Evolutionary conservation across 2,113 vertebrate species (phyloP).

Genomic region (Apus apus): DNA sequence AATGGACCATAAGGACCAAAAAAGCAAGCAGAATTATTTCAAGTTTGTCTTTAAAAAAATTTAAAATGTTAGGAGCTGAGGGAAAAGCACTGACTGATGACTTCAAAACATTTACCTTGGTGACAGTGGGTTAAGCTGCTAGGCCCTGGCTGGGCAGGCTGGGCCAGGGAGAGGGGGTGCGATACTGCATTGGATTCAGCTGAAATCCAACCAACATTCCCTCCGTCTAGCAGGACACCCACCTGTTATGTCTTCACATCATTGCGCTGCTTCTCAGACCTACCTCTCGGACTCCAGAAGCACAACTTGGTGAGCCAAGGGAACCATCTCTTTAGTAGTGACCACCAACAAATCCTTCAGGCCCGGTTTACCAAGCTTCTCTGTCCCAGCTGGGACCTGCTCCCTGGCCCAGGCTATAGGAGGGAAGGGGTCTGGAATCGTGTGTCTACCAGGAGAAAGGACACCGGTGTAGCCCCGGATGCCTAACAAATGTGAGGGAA

Average conservation of each 20-base stretch:
- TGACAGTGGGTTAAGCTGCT: neutral
- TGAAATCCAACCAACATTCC: neutral
- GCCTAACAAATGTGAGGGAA: fast-evolving
- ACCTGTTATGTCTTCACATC: neutral
- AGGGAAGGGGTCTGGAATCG: neutral
- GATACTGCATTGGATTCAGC: neutral
- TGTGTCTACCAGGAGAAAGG: neutral
- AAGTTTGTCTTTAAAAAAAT: neutral
- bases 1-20: neutral
- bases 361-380: neutral
- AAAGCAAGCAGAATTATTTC: neutral
- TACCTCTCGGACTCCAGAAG: neutral
- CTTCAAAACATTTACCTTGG: neutral
- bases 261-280: neutral
- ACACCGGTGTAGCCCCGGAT: neutral
- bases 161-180: neutral
- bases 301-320: neutral
- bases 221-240: fast-evolving
- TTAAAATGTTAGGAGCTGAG: neutral
- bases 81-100: neutral
- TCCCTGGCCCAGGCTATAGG: fast-evolving
- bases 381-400: fast-evolving
- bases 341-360: neutral
- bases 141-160: neutral
- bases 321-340: neutral